Percentiles rank a stretch among this genome's conserved stretches.
Evolutionary conservation across 2,113 vertebrate genomes (phyloP).

Genomic region (Morone chrysops): DNA sequence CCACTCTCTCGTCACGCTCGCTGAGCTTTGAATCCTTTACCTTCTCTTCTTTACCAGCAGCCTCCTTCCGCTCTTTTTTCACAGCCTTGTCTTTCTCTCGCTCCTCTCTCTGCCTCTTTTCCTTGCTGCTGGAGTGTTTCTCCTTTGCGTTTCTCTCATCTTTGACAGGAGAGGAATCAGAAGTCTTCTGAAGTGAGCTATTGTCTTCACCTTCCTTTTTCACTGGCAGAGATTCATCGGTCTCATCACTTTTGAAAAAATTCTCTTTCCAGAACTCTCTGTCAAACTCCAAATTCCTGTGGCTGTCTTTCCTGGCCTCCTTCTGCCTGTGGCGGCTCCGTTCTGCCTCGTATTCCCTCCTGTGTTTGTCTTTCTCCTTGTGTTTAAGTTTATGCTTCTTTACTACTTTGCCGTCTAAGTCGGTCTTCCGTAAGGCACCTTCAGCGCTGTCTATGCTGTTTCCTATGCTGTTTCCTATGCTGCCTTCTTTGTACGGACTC

Average conservation of each 20-base stretch:
- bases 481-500: constrained; percentile 91
- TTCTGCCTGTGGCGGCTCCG: constrained; percentile 92
- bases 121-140: constrained; percentile 88
- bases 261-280: constrained; percentile 99
- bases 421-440: constrained; percentile 88
- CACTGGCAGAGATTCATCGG: constrained; percentile 85
- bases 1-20: constrained; percentile 80
- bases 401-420: constrained; percentile 93
- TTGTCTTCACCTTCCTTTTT: constrained; percentile 86
- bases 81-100: constrained; percentile 86
- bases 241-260: constrained; percentile 99
- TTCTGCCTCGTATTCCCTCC: constrained; percentile 91
- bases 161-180: constrained; percentile 87
- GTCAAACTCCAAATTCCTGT: constrained; percentile 96
- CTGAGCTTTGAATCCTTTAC: constrained; percentile 88
- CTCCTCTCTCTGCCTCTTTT: constrained; percentile 90
- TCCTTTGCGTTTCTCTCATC: constrained; percentile 91
- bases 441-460: constrained; percentile 88
- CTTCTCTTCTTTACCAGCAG: constrained; percentile 88
- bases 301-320: constrained; percentile 89
- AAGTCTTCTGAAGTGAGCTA: constrained; percentile 85
- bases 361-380: constrained; percentile 96
- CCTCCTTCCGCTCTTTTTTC: constrained; percentile 90
- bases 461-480: constrained; percentile 86
- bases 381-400: constrained; percentile 99